Percentiles rank a stretch among this genome's conserved stretches.
Conservation (phyloP, 2,797 vertebrate genomes). For the Pogonophryne albipinna region DNA sequence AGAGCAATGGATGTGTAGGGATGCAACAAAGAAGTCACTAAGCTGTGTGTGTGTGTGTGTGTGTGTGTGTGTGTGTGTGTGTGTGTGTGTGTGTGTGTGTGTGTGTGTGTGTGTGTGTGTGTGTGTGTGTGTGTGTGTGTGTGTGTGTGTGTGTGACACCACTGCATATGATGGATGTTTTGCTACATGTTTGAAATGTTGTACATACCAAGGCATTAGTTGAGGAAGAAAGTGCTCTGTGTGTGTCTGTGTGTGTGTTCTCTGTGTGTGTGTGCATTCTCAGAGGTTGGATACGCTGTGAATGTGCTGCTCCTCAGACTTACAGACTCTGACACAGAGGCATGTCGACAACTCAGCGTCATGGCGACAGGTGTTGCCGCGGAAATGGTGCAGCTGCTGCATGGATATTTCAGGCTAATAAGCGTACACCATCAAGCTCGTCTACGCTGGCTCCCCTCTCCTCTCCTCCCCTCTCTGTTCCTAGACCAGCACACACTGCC, state of each 20-base stretch:
- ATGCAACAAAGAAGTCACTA: conserved; percentile 34
- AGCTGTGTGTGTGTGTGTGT: conserved; percentile 7
- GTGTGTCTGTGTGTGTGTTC: neutral
- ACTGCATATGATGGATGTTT: too few species aligned
- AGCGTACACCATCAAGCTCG: conserved; percentile 52
- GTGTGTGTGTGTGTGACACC: neutral
- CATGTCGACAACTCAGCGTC: conserved; percentile 74
- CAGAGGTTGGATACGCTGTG: conserved; percentile 25
- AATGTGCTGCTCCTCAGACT: conserved; percentile 59
- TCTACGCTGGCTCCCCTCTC: neutral
- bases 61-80: neutral
- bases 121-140: too few species aligned
- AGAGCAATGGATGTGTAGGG: conserved; percentile 24
- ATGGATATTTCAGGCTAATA: conserved; percentile 75
- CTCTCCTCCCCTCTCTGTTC: conserved; percentile 10
- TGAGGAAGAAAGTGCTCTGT: neutral
- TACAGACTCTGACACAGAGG: conserved; percentile 70
- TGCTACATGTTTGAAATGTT: too few species aligned
- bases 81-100: conserved; percentile 17
- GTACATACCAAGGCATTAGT: too few species aligned
- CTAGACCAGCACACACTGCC: conserved; percentile 25
- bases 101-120: conserved; percentile 2
- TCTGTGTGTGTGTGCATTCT: conserved; percentile 12
- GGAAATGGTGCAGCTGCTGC: conserved; percentile 83
- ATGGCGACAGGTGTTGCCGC: conserved; percentile 81